Base-by-base conservation (phyloP, 2,888 invertebrate species). In the Drosophila flavopinicola region DNA sequence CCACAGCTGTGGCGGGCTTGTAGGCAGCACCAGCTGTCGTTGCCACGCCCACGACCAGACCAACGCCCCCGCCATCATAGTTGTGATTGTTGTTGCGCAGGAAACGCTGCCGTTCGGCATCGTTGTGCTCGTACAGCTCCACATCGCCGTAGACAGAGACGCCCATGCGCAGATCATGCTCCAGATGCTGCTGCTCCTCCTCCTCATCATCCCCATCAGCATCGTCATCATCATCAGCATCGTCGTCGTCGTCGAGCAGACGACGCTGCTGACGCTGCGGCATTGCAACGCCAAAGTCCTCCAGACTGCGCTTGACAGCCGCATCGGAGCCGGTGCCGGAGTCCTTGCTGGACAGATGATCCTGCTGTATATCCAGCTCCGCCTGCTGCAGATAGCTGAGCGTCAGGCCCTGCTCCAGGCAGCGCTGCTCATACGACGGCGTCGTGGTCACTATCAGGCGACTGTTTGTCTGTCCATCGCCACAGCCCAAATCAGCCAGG, bases 271-370 rank as follows among this genome's bases (percentile, higher is more conserved):
- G 61, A 23, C 61, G 66, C 13, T 49, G 71, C 6, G 54, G 61
- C 57, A 72, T 58, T 7, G 74, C 66, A 7, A 83, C 44, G 0
- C 61, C 75, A 51, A 90, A 89, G 58, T 90, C 89, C 38, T 89
- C 89, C 0, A 90, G 63, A 23, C 90, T 89, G 10, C 89, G 89
- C 54, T 90, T 90, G 10, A 85, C 88, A 0, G 90, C 90, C 5
- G 89, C 89, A 83, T 90, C 89, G 0, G 90, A 89, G 2, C 90
- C 89, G 0, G 89, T 89, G n/a, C 89, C 89, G 0, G 89, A 89
- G 42, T 89, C 89, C 56, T 90, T 90, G 72, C 88, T 89, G 1
- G 89, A 89, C 27, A 89, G 61, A 69, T 89, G 88, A 80, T 89
- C 89, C 61, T 88, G 89, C 48, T 90, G 89, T 6, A 78, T 66